Percentiles rank a stretch among this genome's conserved stretches.
Conservation (phyloP, 2,888 invertebrate species). For the Aporophyla nigra region DNA sequence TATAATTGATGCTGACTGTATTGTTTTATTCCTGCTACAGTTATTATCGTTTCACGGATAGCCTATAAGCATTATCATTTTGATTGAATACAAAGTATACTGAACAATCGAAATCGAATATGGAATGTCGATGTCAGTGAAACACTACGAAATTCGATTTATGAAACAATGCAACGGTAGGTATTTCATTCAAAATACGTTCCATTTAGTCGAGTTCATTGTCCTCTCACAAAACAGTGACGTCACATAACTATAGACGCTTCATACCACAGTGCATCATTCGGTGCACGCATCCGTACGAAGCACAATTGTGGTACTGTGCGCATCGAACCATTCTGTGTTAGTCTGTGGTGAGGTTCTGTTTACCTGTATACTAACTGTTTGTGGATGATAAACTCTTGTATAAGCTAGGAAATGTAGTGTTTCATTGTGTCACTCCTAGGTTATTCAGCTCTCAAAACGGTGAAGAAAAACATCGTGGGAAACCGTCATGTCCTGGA, state of each 20-base stretch:
- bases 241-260: not conserved
- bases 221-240: slow-evolving; percentile 14
- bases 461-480: no score
- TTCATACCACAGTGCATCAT: slow-evolving; percentile 23
- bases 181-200: slow-evolving; percentile 1
- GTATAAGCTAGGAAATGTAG: not conserved
- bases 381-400: slow-evolving; percentile 22
- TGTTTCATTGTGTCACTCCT: slow-evolving; percentile 5
- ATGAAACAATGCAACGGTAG: not conserved
- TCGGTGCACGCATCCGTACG: slow-evolving; percentile 22
- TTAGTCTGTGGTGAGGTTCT: slow-evolving; percentile 24
- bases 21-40: not conserved
- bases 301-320: slow-evolving; percentile 2
- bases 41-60: not conserved
- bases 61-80: not conserved
- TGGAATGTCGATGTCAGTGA: not conserved
- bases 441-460: not conserved
- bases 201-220: slow-evolving; percentile 18
- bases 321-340: slow-evolving; percentile 29
- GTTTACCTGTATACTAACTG: slow-evolving; percentile 16
- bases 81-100: slow-evolving; percentile 8
- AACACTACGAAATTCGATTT: not conserved
- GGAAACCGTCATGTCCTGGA: no score
- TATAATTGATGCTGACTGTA: no score
- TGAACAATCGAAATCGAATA: not conserved